Evolutionary conservation across 35 echinoderm and acorn worm genomes (phyloP), one percentile per base, ranked within the genome.

Genomic region (Apostichopus parvimensis): DNA sequence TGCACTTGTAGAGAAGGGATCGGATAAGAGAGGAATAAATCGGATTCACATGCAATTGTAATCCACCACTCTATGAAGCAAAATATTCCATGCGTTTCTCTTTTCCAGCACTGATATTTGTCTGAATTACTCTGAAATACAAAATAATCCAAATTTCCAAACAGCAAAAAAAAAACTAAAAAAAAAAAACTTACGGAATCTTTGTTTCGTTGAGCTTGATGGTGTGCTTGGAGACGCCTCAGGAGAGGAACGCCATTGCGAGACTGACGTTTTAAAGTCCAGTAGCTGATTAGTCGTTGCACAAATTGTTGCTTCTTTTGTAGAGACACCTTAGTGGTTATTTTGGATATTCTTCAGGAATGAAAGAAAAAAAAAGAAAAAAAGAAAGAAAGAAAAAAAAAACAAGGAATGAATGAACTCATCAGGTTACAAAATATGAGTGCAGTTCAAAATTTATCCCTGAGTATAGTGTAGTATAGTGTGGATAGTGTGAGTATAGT

Each of bases 231-330:
- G 54, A 98, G 91, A 56, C 97, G 93, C 56, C 97, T 78, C 20
- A 98, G 68, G 6, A 98, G 91, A 8, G 97, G 95, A 26, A 98
- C 97, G 14, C 97, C 97, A 79, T 98, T 96, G 28, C 97, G 86
- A 24, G 97, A 98, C 72, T 98, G 97, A 53, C 97, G 78, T 79
- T 98, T 98, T 70, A 98, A 89, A 1, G 97, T 98, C 97, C 97
- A 98, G 82, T 96, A 98, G 57, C 95, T 94, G 17, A 96, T 87
- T 53, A 98, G 66, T 14, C 97, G 87, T 34, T 98, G 97, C 79
- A 98, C 91, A 88, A 98, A 98, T 53, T 92, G 91, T 53, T 95
- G 94, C 59, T 98, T 98, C 83, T 98, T 98, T 60, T 96, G 94
- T 6, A 98, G 61, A 61, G 93, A 87, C 0, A 98, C 97, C 91